A percentile compares a stretch with the other conserved stretches of the same genome.
Conservation (phyloP, 1,140 invertebrate genomes). For the Megalopta genalis region DNA sequence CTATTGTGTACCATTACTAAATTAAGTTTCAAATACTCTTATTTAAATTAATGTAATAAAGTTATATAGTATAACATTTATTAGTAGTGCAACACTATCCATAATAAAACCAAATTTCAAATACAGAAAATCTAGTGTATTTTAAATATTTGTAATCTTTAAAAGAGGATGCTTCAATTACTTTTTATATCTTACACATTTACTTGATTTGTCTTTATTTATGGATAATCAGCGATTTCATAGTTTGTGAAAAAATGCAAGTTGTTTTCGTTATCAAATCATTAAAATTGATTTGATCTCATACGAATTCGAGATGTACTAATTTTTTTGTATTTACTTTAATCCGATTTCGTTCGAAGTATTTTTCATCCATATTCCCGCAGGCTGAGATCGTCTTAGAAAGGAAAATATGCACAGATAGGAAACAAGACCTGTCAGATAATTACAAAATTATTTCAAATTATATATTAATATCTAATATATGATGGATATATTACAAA, state of each 20-base stretch:
- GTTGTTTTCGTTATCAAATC: too few species aligned
- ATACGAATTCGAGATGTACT: background rate
- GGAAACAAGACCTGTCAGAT: background rate
- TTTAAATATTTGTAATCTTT: background rate
- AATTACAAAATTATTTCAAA: background rate
- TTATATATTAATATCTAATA: too few species aligned
- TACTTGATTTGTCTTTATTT: background rate
- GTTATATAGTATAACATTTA: too few species aligned
- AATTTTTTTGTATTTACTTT: background rate
- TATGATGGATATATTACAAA: background rate
- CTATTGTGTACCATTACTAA: background rate
- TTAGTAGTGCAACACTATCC: too few species aligned
- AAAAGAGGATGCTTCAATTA: background rate
- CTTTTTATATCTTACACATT: background rate
- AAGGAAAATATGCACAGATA: background rate
- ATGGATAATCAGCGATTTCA: background rate
- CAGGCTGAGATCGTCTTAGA: background rate
- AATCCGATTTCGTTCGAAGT: background rate
- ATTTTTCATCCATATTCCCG: background rate
- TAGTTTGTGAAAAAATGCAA: background rate
- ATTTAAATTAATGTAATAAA: too few species aligned
- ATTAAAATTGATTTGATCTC: background rate
- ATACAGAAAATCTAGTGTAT: background rate
- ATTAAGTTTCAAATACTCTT: background rate
- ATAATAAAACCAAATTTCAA: too few species aligned